Conservation (phyloP, 2,113 vertebrate species). For the Pogonocichla stellata region DNA sequence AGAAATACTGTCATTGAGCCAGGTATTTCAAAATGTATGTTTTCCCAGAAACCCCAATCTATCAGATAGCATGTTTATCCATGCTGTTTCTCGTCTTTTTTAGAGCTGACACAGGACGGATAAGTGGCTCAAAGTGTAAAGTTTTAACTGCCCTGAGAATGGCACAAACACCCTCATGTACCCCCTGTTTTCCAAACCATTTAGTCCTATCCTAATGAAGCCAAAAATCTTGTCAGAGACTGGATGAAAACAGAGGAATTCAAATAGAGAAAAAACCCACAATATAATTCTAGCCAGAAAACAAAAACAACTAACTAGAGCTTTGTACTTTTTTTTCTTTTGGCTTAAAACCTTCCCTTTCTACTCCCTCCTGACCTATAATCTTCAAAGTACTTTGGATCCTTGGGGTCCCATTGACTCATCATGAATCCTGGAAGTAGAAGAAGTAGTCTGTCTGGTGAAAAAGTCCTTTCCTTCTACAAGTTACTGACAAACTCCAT, state of each 20-base stretch:
- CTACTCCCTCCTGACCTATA: background rate
- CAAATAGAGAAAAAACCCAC: rapidly evolving
- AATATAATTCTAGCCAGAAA: background rate
- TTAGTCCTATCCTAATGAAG: background rate
- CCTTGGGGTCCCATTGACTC: background rate
- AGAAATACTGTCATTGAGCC: background rate
- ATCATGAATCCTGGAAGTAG: background rate
- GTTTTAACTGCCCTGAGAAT: background rate
- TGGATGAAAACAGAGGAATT: background rate
- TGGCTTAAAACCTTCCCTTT: background rate
- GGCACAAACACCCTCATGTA: background rate
- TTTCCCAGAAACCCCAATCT: background rate
- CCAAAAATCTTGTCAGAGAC: background rate
- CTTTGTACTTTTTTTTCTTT: background rate
- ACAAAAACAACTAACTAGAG: background rate
- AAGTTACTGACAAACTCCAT: background rate
- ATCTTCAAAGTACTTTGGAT: background rate
- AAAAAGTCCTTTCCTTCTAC: background rate
- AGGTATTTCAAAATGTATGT: background rate
- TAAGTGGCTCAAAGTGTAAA: background rate
- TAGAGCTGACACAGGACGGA: background rate
- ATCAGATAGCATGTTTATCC: background rate
- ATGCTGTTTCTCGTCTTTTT: background rate
- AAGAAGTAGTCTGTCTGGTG: background rate
- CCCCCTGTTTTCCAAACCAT: background rate